phyloP scores from a whole-genome alignment of 2,888 invertebrate species.

The Syrista parreyssii region DNA sequence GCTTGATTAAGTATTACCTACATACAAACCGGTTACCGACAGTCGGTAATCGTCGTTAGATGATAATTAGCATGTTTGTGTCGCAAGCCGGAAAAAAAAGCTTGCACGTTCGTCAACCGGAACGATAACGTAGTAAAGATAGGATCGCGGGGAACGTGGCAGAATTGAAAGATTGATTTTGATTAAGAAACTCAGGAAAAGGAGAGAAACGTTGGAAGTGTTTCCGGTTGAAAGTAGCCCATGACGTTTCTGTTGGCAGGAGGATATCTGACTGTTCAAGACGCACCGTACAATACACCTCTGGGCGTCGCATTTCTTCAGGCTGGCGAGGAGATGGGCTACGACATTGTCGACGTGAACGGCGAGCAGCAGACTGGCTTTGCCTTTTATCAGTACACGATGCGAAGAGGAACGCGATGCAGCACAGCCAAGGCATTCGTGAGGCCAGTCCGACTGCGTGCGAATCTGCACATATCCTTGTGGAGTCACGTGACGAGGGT shows the following conservation, averaged over 20 bases:
- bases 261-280: constrained; percentile 82
- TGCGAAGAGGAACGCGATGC: constrained; percentile 84
- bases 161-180: no score
- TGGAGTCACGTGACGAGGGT: constrained; percentile 84
- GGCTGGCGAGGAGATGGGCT: constrained; percentile 93
- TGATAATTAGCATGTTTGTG: background rate
- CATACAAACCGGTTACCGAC: constrained; percentile 16
- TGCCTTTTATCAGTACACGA: constrained; percentile 89
- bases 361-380: constrained; percentile 89
- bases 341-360: constrained; percentile 87
- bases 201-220: background rate
- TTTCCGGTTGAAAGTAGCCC: background rate
- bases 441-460: constrained; percentile 79
- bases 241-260: constrained; percentile 67
- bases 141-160: background rate
- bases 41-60: background rate
- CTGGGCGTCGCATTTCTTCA: constrained; percentile 86
- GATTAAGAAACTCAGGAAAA: no score
- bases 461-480: constrained; percentile 85
- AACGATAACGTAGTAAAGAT: background rate
- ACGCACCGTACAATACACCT: constrained; percentile 84
- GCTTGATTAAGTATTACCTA: background rate
- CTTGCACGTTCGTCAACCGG: background rate
- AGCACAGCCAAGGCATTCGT: constrained; percentile 89
- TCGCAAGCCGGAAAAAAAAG: background rate